These are phyloP conservation scores for Lophura swinhoii DNA, from an alignment of 2,797 vertebrate genomes.

Conservation along the genomic window DNA sequence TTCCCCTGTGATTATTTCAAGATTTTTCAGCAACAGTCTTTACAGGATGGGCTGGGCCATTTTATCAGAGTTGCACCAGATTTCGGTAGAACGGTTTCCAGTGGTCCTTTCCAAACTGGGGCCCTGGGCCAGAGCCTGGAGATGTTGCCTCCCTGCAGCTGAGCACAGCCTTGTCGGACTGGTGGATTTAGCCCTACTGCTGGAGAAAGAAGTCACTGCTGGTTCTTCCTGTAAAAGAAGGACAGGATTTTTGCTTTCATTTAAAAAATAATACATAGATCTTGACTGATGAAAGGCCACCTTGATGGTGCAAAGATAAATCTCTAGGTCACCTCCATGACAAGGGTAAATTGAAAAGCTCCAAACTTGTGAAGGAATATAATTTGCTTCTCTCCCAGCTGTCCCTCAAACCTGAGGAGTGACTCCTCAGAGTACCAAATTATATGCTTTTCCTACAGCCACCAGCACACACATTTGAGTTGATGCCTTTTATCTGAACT, in stretches of 20 bases:
- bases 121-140: not conserved
- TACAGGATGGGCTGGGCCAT: slow-evolving; percentile 59
- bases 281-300: not conserved
- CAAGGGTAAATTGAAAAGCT: not conserved
- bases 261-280: not conserved
- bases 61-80: slow-evolving; percentile 12
- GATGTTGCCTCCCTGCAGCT: not conserved
- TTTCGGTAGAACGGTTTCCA: not conserved
- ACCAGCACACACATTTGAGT: not conserved
- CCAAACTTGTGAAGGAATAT: not conserved
- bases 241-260: not conserved
- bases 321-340: not conserved
- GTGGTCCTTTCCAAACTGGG: not conserved
- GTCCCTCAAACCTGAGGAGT: not conserved
- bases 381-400: not conserved
- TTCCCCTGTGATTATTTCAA: slow-evolving; percentile 55
- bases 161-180: not conserved
- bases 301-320: not conserved
- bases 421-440: too few species aligned
- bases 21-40: slow-evolving; percentile 30
- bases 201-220: not conserved
- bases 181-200: accelerated
- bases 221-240: not conserved
- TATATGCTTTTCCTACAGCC: not conserved
- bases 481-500: not conserved